These are phyloP conservation scores for Oreocharis arfaki DNA, from an alignment of 2,113 vertebrate species.

Conservation along the genomic window DNA sequence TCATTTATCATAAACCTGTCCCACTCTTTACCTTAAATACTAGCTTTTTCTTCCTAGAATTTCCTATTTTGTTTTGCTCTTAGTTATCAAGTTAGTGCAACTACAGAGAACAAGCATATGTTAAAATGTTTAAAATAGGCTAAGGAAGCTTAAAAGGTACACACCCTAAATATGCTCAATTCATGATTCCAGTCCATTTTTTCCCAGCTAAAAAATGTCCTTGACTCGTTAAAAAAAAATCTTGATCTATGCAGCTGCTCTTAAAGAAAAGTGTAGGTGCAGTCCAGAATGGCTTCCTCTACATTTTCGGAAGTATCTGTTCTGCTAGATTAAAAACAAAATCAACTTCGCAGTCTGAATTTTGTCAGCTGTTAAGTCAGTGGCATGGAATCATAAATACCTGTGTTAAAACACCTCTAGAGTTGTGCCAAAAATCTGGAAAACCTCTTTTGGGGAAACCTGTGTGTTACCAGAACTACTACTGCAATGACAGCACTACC, in stretches of 20 bases:
- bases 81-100: background rate
- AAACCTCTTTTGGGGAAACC: background rate
- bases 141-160: background rate
- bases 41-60: background rate
- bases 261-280: background rate
- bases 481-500: background rate
- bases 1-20: background rate
- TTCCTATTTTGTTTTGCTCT: background rate
- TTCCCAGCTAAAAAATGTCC: background rate
- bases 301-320: background rate
- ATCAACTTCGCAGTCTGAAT: background rate
- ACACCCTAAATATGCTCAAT: background rate
- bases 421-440: background rate
- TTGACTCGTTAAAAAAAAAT: background rate
- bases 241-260: background rate
- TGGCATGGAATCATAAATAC: background rate
- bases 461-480: background rate
- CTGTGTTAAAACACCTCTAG: background rate
- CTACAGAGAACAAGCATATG: background rate
- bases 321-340: background rate
- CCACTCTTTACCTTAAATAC: background rate
- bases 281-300: background rate
- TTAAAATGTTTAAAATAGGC: background rate
- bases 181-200: background rate
- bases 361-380: background rate